Evolutionary conservation across 2,797 vertebrate species (phyloP), one percentile per base, ranked within the genome.

Genomic region (Melanotaenia maccullochi): DNA sequence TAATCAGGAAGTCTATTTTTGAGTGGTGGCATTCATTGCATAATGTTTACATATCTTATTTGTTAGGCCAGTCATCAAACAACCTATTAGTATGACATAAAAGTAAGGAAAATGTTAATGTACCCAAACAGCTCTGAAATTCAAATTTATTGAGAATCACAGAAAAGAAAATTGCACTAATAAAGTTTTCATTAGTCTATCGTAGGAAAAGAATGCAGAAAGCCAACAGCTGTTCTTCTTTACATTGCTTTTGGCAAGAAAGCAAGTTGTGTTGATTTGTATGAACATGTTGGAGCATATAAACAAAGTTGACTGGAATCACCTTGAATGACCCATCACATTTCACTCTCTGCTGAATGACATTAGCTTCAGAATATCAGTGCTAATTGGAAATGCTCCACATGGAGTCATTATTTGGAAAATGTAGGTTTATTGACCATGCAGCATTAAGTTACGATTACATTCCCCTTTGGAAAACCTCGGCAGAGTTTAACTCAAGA

Each of bases 41-140:
- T 58, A 51, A 44, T 83, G 85, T 87, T 87, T 75, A 73, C 38
- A 74, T 32, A 62, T 76, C 64, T 81, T 64, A 85, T 80, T 80
- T 87, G 73, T 49, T 81, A 76, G 55, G 24, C 25, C 16, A 40
- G 55, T 68, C 56, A 70, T 64, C 33, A 70, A 61, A 32, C 49
- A 62, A 85, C 78, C 73, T 68, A 83, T 81, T 82, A 81, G 72
- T n/a, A 22, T 62, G 32, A 44, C 73, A 78, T 54, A 59, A 30
- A 79, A 82, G 64, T 55, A 83, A 47, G 56, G 22, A 67, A 79
- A 84, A 69, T 75, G 67, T 54, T 78, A 67, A 87, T 85, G 47
- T 44, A 36, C 49, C 71, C 52, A 65, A 74, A 52, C 30, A 71
- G 58, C 56, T 62, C 30, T 32, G 24, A 68, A 70, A 65, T 72